These are phyloP conservation scores for Ascidia mentula DNA, from an alignment of 23 tunicate species.

Conservation along the genomic window DNA sequence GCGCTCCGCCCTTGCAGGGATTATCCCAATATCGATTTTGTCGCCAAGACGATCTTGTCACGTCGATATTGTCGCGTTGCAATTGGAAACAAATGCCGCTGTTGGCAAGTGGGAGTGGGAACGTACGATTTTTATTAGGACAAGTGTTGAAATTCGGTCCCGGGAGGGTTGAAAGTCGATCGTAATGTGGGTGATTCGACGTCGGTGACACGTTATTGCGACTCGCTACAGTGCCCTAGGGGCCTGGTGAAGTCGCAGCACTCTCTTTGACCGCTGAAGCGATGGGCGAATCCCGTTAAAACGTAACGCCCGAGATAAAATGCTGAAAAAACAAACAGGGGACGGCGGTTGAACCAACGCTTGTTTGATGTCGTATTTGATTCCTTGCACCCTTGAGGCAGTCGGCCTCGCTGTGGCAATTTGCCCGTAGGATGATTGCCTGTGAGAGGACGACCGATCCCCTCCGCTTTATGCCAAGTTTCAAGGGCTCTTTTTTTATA, in stretches of 20 bases:
- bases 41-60: too few relatives aligned
- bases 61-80: too few relatives aligned
- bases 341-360: background rate
- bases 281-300: background rate
- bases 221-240: background rate
- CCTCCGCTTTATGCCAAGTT: too few relatives aligned
- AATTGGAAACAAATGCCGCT: too few relatives aligned
- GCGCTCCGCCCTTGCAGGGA: background rate
- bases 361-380: conserved; percentile 5
- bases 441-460: too few relatives aligned
- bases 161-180: background rate
- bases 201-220: background rate
- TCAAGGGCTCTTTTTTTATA: too few relatives aligned
- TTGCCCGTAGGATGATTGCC: background rate
- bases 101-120: too few relatives aligned
- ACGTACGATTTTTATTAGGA: too few relatives aligned
- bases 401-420: too few relatives aligned
- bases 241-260: background rate
- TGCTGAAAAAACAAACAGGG: background rate
- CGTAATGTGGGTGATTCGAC: background rate
- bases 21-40: conserved; percentile 4
- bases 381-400: background rate
- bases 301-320: background rate
- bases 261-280: background rate
- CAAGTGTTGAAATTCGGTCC: background rate